Percentiles rank a stretch among this genome's conserved stretches.
Evolutionary conservation across 2,888 invertebrate genomes (phyloP).

Genomic region (Apoda limacodes): DNA sequence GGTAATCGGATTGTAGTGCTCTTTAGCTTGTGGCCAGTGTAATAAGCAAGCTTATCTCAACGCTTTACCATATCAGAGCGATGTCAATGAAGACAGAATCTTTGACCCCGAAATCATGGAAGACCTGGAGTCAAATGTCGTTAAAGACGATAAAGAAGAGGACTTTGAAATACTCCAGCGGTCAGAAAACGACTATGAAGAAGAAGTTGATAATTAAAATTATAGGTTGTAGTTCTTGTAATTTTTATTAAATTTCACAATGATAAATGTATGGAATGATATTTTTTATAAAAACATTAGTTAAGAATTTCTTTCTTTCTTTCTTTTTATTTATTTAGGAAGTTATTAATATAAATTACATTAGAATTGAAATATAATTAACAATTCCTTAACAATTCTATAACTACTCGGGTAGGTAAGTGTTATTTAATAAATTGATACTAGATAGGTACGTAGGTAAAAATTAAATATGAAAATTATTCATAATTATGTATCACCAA

Average conservation of each 20-base stretch:
- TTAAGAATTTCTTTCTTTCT: slow-evolving; percentile 4
- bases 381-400: neutral
- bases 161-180: neutral
- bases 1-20: too few relatives aligned
- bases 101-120: neutral
- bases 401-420: neutral
- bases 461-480: slow-evolving; percentile 1
- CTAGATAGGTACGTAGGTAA: too few relatives aligned
- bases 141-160: neutral
- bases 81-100: neutral
- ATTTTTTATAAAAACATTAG: slow-evolving; percentile 5
- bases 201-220: neutral
- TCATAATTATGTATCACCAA: neutral
- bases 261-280: slow-evolving; percentile 6
- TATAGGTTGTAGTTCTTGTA: neutral
- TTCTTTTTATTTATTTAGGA: neutral
- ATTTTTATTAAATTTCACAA: slow-evolving; percentile 2
- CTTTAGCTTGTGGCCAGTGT: too few relatives aligned
- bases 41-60: too few relatives aligned
- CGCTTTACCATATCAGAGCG: too few relatives aligned
- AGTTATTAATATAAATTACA: neutral
- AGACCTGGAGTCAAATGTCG: neutral
- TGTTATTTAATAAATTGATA: too few relatives aligned
- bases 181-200: neutral
- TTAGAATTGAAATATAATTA: neutral